Conservation (phyloP, 2,113 vertebrate genomes). For the Callithrix jacchus region DNA sequence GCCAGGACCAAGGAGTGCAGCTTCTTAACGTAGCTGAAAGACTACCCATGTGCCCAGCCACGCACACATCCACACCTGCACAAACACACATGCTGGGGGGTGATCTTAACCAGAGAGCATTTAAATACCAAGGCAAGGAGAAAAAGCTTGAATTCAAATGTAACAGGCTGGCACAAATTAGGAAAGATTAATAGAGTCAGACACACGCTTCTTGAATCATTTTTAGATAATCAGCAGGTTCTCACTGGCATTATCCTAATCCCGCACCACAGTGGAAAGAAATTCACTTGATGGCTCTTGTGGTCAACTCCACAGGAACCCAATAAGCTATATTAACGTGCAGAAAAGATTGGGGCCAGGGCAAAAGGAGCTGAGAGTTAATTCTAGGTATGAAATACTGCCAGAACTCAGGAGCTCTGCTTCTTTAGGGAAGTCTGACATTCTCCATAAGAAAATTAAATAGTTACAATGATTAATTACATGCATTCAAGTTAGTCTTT, state of each 20-base stretch:
- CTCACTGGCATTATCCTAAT: constrained; percentile 56
- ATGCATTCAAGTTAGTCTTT: constrained; percentile 31
- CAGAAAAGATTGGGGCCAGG: constrained; percentile 30
- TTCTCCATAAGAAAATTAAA: constrained; percentile 63
- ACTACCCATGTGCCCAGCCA: accelerated
- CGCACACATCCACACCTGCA: neutral
- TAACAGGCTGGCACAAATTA: neutral
- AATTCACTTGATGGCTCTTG: constrained; percentile 17
- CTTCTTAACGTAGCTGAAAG: neutral
- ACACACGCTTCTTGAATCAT: neutral
- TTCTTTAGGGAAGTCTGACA: constrained; percentile 60
- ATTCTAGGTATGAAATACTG: constrained; percentile 45
- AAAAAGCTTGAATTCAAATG: neutral
- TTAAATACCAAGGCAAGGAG: constrained; percentile 55
- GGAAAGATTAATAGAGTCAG: constrained; percentile 52
- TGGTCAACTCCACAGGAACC: constrained; percentile 63
- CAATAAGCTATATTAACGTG: constrained; percentile 55
- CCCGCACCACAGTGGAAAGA: constrained; percentile 20
- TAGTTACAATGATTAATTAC: constrained; percentile 44
- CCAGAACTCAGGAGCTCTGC: constrained; percentile 33
- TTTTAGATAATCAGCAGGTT: constrained; percentile 70
- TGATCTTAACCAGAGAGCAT: neutral
- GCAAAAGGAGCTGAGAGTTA: constrained; percentile 46
- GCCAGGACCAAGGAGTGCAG: neutral
- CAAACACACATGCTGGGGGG: neutral